Conservation (phyloP, 2,113 vertebrate genomes). For the Campylorhamphus procurvoides region DNA sequence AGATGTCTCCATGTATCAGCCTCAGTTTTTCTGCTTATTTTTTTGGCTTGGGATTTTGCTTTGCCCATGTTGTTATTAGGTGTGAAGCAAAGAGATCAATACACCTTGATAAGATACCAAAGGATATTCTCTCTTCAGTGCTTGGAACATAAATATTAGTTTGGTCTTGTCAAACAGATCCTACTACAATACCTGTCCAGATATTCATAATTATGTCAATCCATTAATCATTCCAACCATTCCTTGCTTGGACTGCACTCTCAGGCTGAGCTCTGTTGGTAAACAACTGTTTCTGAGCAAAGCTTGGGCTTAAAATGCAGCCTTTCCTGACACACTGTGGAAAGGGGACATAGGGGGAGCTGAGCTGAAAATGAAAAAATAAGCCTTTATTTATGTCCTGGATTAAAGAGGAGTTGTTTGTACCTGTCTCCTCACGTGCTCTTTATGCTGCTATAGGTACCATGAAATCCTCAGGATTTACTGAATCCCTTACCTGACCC, state of each 20-base stretch:
- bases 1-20: neutral
- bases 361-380: neutral
- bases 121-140: neutral
- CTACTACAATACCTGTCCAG: neutral
- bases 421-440: fast-evolving
- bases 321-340: neutral
- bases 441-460: neutral
- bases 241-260: neutral
- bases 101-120: neutral
- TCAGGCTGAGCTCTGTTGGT: neutral
- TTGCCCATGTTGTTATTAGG: neutral
- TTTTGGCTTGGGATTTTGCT: neutral
- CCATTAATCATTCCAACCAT: neutral
- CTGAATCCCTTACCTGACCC: neutral
- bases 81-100: neutral
- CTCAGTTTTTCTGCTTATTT: neutral
- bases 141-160: neutral
- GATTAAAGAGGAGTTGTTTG: neutral
- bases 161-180: neutral
- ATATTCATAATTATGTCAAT: neutral
- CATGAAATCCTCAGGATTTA: neutral
- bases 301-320: neutral
- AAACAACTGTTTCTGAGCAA: neutral
- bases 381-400: neutral
- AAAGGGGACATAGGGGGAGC: neutral